These are phyloP conservation scores for Lithophane semibrunnea DNA, from an alignment of 2,888 invertebrate species.

Conservation along the genomic window DNA sequence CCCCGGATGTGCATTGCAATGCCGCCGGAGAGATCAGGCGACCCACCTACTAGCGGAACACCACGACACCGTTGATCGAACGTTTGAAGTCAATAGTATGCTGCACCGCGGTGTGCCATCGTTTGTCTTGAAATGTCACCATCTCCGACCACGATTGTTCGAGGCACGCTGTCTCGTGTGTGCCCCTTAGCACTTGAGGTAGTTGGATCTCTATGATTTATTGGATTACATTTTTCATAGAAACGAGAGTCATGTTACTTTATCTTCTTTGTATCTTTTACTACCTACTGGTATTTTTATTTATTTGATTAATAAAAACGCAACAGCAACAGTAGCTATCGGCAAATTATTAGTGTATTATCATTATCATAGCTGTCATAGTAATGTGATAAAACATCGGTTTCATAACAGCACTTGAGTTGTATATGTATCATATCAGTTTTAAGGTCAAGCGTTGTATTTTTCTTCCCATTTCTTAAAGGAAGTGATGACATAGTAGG, in stretches of 20 bases:
- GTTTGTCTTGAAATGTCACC: slow-evolving; percentile 29
- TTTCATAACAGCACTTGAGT: not conserved
- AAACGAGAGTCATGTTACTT: not conserved
- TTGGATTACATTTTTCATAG: not conserved
- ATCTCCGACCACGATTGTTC: not conserved
- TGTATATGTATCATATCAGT: not conserved
- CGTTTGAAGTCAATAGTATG: slow-evolving; percentile 58
- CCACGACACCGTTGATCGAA: slow-evolving; percentile 71
- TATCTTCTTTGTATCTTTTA: not conserved
- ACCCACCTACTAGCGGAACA: slow-evolving; percentile 81
- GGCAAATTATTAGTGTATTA: not conserved
- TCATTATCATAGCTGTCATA: too few relatives aligned
- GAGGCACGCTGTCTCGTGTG: slow-evolving; percentile 9
- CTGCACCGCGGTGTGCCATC: slow-evolving; percentile 37
- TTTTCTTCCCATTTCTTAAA: not conserved
- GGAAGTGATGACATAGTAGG: not conserved
- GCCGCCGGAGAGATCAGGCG: slow-evolving; percentile 84
- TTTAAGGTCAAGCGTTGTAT: not conserved
- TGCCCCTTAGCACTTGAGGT: not conserved
- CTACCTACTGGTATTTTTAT: slow-evolving; percentile 11
- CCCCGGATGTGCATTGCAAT: slow-evolving; percentile 88
- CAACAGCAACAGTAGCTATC: not conserved
- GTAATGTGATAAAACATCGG: not conserved
- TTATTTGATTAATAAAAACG: not conserved
- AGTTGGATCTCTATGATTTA: slow-evolving; percentile 10